Base-by-base conservation (phyloP, 1,140 invertebrate species). In the Bombus balteatus region DNA sequence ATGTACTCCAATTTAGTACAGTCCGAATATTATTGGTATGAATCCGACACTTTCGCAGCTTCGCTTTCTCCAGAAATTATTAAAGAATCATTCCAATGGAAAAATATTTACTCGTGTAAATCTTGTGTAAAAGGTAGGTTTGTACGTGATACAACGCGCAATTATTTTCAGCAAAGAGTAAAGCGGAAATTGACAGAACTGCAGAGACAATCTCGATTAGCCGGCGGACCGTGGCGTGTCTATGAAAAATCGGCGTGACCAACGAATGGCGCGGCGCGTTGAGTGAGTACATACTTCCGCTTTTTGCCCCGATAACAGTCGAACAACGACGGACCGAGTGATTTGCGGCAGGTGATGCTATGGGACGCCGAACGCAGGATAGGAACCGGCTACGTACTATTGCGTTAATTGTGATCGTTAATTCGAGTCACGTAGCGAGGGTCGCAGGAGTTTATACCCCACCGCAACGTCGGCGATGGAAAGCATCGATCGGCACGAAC, bases 341-440 rank as follows among this genome's bases (percentile, higher is more conserved):
- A 85, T 85, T 81, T 81, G 66, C 83, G 53, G 53, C 57, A 18
- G 53, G 1, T 9, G 53, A 13, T 22, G 39, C 22, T 41, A 73
- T 68, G 32, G 59, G 57, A 39, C 57, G 39, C 43, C 39, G 78
- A 47, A 73, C 9, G 66, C 32, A 37, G 32, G 32, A 68, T 10
- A 68, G 66, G n/a, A 66, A 32, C 75, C 32, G 15, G 34, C 39
- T 83, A 70, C 65, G 47, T 82, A 76, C 80, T 87, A 87, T 87
- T 85, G 86, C 89, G 88, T 90, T 90, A 90, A 91, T 89, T 90
- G 90, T 90, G 90, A 89, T 91, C 90, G 90, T 91, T 91, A 87
- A 90, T 91, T 90, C 90, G 86, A 90, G 89, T 90, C 89, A 90
- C 89, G 89, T 90, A 84, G 88, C 80, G 83, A 89, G 86, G 86